Evolutionary conservation across 2,888 invertebrate genomes (phyloP).

Genomic region (Malthinus flaveolus): DNA sequence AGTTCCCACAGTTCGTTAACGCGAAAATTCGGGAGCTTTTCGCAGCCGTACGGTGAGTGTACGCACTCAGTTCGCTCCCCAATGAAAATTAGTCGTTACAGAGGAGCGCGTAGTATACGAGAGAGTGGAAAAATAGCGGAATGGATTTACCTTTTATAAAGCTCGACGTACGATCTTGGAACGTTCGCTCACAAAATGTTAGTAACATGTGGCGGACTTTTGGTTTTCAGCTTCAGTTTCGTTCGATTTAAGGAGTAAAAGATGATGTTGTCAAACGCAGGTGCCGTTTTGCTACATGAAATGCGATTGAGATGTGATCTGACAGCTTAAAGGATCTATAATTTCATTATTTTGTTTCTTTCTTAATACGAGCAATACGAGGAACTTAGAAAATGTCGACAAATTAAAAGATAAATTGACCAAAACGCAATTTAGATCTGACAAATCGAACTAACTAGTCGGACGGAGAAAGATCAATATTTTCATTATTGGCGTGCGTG

Average conservation of each 20-base stretch:
- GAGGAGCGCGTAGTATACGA: not conserved
- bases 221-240: slow-evolving; percentile 32
- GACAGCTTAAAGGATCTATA: slow-evolving; percentile 43
- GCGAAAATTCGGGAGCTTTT: slow-evolving; percentile 8
- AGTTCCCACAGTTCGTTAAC: slow-evolving; percentile 21
- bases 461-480: not conserved
- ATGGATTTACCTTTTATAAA: slow-evolving; percentile 19
- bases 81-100: slow-evolving; percentile 6
- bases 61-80: not conserved
- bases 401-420: too few species aligned
- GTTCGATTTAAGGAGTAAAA: slow-evolving; percentile 43
- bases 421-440: not conserved
- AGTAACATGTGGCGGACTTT: slow-evolving; percentile 36
- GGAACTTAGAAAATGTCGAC: too few species aligned
- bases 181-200: slow-evolving; percentile 11
- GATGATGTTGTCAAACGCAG: slow-evolving; percentile 48
- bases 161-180: slow-evolving; percentile 17
- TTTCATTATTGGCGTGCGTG: too few species aligned
- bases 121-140: slow-evolving; percentile 3
- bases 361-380: too few species aligned
- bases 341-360: slow-evolving; percentile 44
- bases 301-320: slow-evolving; percentile 45
- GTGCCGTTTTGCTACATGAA: slow-evolving; percentile 44
- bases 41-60: not conserved
- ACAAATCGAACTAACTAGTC: slow-evolving; percentile 8